These are phyloP conservation scores for Neelides sp. DNA, from an alignment of 1,140 invertebrate species.

Conservation along the genomic window DNA sequence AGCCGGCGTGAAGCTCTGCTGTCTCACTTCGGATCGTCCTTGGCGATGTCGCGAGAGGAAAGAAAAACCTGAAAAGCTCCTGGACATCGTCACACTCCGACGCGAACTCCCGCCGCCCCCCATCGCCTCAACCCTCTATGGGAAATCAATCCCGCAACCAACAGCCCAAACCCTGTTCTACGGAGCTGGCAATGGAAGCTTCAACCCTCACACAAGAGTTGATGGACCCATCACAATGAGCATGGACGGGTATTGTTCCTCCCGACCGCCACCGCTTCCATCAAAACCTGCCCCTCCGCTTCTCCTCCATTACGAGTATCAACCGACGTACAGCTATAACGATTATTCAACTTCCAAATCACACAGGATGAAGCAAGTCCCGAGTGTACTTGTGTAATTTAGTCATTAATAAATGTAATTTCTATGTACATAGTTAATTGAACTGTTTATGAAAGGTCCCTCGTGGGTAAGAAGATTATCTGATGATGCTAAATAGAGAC, in stretches of 20 bases:
- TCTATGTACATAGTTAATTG: too few species aligned
- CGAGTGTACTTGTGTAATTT: conserved; percentile 24
- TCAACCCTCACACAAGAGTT: neutral
- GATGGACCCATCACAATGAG: neutral
- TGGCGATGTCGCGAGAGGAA: neutral
- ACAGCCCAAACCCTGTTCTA: too few species aligned
- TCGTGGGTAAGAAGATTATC: too few species aligned
- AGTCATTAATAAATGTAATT: neutral
- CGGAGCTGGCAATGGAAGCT: neutral
- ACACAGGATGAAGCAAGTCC: conserved; percentile 23
- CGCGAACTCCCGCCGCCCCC: too few species aligned
- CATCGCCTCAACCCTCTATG: too few species aligned
- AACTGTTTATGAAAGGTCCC: too few species aligned
- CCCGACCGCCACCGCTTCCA: neutral
- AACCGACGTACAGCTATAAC: too few species aligned
- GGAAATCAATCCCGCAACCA: too few species aligned
- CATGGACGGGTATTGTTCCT: neutral
- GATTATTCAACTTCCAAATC: conserved; percentile 17
- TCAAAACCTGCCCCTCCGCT: conserved; percentile 2
- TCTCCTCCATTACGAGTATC: conserved; percentile 18
- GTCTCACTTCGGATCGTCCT: too few species aligned
- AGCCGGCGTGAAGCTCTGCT: conserved; percentile 20
- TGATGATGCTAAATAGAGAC: too few species aligned
- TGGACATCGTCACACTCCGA: neutral
- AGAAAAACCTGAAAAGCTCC: neutral